Evolutionary conservation across 2,113 vertebrate genomes (phyloP), one percentile per base, ranked within the genome.

Genomic region (Hepsetus odoe): DNA sequence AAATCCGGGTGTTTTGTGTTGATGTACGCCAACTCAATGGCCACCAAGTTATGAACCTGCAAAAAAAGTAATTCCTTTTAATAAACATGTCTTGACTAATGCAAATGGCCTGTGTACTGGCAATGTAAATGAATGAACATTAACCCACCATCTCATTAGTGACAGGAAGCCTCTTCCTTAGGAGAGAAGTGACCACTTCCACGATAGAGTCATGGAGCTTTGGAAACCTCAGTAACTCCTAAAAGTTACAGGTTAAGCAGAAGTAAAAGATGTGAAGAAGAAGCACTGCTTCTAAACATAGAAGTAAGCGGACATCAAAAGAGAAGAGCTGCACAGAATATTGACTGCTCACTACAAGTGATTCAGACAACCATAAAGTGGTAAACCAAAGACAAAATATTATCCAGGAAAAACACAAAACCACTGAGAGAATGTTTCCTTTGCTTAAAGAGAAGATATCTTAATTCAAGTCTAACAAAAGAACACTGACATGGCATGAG

Each of bases 1-100:
- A 99, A 99, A 90, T 99, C 98, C 0, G 98, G 98, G 84, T 99
- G 98, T 77, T 99, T 99, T 68, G 98, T 99, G 87, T 99, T 99
- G 91, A 99, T 99, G 70, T 99, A 99, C 7, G 98, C 97, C 84
- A 99, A 85, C 83, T 99, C 98, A 75, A 99, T 99, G 28, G 96
- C 98, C 76, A 99, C 98, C 84, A 99, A 90, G 83, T 99, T 99
- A 89, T 99, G 98, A 74, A 99, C 98, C 98, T 99, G 83, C 3
- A 83, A 69, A n/a, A 74, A 4, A 77, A 72, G 20, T 4, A 18
- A 5, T 0, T 10, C 20, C 49, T 18, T 58, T 6, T n/a, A n/a
- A n/a, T n/a, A n/a, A n/a, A n/a, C n/a, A n/a, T n/a, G n/a, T n/a
- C n/a, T n/a, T n/a, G n/a, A n/a, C n/a, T n/a, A n/a, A n/a, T n/a